Evolutionary conservation across 2,888 invertebrate genomes (phyloP), one percentile per base, ranked within the genome.

Genomic region (Pterostichus madidus): DNA sequence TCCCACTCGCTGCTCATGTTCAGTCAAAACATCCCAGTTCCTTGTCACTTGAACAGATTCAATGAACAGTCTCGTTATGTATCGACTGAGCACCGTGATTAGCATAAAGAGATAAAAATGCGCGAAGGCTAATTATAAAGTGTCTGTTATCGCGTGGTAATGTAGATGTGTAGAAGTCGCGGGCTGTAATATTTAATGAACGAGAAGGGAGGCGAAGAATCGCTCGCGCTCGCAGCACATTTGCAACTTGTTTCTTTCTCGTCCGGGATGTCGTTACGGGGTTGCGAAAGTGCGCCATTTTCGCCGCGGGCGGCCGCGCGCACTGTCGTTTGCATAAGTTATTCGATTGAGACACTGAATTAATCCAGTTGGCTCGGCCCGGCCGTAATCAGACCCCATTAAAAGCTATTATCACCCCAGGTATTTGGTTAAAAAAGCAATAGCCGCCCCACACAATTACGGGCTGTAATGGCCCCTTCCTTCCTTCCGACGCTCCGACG

Each of bases 401-500:
- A 81, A 83, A 83, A 83, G 88, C 89, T 87, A 89, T 90, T 89
- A 89, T 89, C 90, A 87, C 90, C 90, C 89, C 87, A 88, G 88
- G 89, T 89, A 89, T 90, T 90, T 90, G 90, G 90, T 90, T 90
- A 90, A 90, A 90, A 90, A 90, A 90, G 89, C 90, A 89, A 90
- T 90, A 89, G 89, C 89, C 88, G 85, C 88, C 86, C 88, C 89
- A 83, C 89, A 88, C 90, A 89, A 89, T 89, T 89, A 89, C 89
- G 87, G 83, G 61, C 86, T 87, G 87, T 88, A 89, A 89, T 88
- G 87, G 89, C 86, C 88, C 88, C 87, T 87, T 89, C 87, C 84
- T 84, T 84, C 81, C 84, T 84, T 35, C 78, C 78, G 15, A 87
- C 5, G 85, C 86, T 83, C 87, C 87, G 86, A 86, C 84, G 84